Evolutionary conservation across 2,797 vertebrate species (phyloP).

Genomic region (Adelosebastes latens): DNA sequence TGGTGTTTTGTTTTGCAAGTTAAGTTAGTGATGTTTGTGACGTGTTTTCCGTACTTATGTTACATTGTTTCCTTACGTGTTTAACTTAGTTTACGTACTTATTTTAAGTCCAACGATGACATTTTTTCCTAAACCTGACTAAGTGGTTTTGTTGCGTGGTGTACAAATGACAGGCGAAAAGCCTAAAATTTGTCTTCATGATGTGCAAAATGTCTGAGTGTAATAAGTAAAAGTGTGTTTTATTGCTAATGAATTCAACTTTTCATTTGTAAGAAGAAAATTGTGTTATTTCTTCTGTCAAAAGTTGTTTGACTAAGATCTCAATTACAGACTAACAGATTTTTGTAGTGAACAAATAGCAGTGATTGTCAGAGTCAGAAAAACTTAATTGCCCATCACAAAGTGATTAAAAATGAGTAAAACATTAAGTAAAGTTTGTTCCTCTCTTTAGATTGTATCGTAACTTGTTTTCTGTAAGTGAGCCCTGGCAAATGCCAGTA

Average conservation of each 20-base stretch:
- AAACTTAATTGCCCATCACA: neutral
- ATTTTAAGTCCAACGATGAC: too few relatives aligned
- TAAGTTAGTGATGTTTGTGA: neutral
- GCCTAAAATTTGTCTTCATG: neutral
- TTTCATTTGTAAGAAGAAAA: neutral
- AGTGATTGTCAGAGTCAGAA: neutral
- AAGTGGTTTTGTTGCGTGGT: accelerated
- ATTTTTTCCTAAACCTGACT: neutral
- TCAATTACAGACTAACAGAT: neutral
- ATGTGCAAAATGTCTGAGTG: too few relatives aligned
- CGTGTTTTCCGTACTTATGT: neutral
- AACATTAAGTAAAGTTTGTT: neutral
- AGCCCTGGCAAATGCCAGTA: conserved; percentile 22
- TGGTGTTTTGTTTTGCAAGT: too few relatives aligned
- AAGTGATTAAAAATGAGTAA: neutral
- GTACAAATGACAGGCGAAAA: neutral
- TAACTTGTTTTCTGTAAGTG: conserved; percentile 2
- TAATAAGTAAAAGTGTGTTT: too few relatives aligned
- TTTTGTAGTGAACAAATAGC: neutral
- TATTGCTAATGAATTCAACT: neutral
- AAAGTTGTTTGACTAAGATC: neutral
- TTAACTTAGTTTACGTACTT: accelerated
- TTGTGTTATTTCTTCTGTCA: neutral
- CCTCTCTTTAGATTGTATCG: conserved; percentile 14
- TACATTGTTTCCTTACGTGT: neutral